A percentile compares a stretch with the other conserved stretches of the same genome.
Conservation (phyloP, 37 sponge, comb jelly and placozoan species). For the Bolinopsis microptera region DNA sequence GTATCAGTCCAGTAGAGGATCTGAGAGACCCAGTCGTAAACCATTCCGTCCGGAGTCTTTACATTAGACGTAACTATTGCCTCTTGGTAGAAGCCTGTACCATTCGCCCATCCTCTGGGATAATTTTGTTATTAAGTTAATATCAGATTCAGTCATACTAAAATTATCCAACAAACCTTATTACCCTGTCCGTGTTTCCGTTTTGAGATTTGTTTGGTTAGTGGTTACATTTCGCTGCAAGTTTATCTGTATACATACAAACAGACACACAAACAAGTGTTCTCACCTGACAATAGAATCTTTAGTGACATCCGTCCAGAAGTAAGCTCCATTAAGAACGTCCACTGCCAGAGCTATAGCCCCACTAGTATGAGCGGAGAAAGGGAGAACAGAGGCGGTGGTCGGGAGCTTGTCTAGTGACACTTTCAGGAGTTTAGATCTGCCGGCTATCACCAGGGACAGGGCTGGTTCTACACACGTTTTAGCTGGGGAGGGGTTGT, state of each 20-base stretch:
- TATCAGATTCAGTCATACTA: no score
- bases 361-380: slow-evolving; percentile 35
- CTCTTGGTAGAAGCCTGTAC: slow-evolving; percentile 22
- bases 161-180: no score
- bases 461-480: slow-evolving; percentile 16
- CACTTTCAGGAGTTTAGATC: slow-evolving; percentile 10
- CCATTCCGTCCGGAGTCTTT: slow-evolving; percentile 57
- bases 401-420: not conserved
- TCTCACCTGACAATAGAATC: slow-evolving; percentile 51
- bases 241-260: no score
- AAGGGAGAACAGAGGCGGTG: not conserved
- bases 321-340: slow-evolving; percentile 41
- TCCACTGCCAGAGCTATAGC: slow-evolving; percentile 56
- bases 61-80: slow-evolving; percentile 5
- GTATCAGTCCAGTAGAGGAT: slow-evolving; percentile 60
- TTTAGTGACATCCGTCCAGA: slow-evolving; percentile 46
- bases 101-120: slow-evolving; percentile 17
- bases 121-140: no score
- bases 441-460: slow-evolving; percentile 2
- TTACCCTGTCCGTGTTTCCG: no score
- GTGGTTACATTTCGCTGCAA: no score
- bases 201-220: no score
- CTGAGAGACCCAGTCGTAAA: slow-evolving; percentile 49
- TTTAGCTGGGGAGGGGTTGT: not conserved
- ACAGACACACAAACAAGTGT: no score